phyloP scores from a whole-genome alignment of 2,113 vertebrate species.

The Thermophis baileyi region DNA sequence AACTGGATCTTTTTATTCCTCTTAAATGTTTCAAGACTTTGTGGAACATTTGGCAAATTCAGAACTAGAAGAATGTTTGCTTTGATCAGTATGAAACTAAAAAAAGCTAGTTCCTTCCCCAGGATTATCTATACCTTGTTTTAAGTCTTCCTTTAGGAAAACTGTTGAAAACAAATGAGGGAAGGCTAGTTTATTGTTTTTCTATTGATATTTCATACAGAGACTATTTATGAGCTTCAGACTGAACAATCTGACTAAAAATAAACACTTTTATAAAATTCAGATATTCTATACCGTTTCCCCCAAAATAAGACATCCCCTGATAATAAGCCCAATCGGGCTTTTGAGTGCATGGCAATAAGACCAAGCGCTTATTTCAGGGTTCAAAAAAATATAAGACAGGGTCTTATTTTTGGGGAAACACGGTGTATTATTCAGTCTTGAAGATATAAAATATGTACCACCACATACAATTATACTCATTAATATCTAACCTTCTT shows the following conservation, averaged over 20 bases:
- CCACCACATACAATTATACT: background rate
- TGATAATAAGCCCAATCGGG: too few relatives aligned
- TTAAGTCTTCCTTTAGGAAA: constrained; percentile 4
- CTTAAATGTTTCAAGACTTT: background rate
- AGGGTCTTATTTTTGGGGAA: too few relatives aligned
- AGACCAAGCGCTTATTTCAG: too few relatives aligned
- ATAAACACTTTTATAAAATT: background rate
- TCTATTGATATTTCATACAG: background rate
- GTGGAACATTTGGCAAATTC: constrained; percentile 4
- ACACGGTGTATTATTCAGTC: background rate
- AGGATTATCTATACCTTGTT: background rate
- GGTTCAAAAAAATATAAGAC: too few relatives aligned
- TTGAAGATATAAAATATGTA: background rate
- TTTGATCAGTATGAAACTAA: constrained; percentile 29
- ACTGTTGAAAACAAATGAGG: constrained; percentile 1
- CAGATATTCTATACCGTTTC: background rate
- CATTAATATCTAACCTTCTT: background rate
- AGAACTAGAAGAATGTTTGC: background rate
- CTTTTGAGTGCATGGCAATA: too few relatives aligned
- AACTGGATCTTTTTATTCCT: background rate
- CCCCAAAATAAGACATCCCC: too few relatives aligned
- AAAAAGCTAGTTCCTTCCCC: background rate
- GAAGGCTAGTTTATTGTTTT: constrained; percentile 15
- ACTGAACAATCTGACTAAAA: constrained; percentile 53
- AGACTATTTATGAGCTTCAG: constrained; percentile 31